Percentiles rank a stretch among this genome's conserved stretches.
phyloP scores from a whole-genome alignment of 2,797 vertebrate genomes.

The Spatula versicolor region DNA sequence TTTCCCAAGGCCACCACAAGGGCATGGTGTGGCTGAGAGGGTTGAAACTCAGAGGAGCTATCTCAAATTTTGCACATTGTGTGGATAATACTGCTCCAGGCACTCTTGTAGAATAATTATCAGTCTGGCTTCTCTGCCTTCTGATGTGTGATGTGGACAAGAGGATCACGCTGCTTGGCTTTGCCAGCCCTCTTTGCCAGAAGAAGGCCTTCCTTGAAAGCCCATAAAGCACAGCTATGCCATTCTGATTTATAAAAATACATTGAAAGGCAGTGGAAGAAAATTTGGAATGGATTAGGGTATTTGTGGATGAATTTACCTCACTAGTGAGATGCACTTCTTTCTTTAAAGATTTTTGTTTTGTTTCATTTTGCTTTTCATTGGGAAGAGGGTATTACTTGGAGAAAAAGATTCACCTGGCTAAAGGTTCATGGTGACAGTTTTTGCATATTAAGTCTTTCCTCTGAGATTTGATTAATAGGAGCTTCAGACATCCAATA shows the following conservation, averaged over 20 bases:
- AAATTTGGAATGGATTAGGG: background rate
- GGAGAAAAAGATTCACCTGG: background rate
- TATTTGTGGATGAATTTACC: background rate
- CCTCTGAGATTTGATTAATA: background rate
- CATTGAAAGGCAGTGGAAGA: background rate
- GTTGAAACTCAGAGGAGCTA: background rate
- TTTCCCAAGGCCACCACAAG: background rate
- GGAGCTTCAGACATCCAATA: background rate
- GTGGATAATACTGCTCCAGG: background rate
- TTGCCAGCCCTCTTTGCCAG: background rate
- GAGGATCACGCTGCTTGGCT: background rate
- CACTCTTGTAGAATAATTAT: rapidly evolving
- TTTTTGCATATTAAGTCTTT: background rate
- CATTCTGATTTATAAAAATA: background rate
- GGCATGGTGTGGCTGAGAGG: background rate
- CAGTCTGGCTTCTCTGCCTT: background rate
- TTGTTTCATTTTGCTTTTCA: no score
- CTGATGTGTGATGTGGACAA: rapidly evolving
- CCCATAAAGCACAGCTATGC: background rate
- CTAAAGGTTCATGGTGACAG: background rate
- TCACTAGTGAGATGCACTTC: background rate
- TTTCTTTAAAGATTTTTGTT: background rate
- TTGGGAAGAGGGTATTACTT: background rate
- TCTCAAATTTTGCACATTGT: background rate
- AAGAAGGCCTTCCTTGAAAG: background rate